Percentiles rank a stretch among this genome's conserved stretches.
Evolutionary conservation across 2,888 invertebrate species (phyloP).

Genomic region (Eupithecia insigniata): DNA sequence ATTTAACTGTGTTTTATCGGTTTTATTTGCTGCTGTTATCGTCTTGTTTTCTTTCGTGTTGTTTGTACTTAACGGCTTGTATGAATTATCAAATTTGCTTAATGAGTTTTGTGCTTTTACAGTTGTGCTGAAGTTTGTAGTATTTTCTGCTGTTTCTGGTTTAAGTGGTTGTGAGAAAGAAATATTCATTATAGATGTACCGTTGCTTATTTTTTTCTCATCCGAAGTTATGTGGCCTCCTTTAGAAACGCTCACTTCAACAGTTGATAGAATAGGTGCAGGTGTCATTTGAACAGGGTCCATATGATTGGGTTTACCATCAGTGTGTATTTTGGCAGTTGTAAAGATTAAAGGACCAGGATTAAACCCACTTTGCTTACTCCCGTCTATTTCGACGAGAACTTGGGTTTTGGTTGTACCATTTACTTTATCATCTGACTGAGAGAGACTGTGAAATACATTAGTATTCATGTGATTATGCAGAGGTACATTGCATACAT

Average conservation of each 20-base stretch:
- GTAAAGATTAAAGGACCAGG: constrained; percentile 75
- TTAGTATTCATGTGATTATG: constrained; percentile 74
- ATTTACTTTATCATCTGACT: constrained; percentile 47
- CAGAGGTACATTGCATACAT: constrained; percentile 42
- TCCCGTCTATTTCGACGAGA: constrained; percentile 68
- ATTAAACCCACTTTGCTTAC: constrained; percentile 56
- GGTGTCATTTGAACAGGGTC: constrained; percentile 73
- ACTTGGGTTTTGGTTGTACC: constrained; percentile 62
- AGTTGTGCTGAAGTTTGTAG: constrained; percentile 11
- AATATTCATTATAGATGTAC: constrained; percentile 45
- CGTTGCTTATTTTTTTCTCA: constrained; percentile 44
- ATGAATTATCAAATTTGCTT: constrained; percentile 6
- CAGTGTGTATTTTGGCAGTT: constrained; percentile 78
- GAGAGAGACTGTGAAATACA: constrained; percentile 58
- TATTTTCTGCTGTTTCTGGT: constrained; percentile 30
- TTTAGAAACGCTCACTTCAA: constrained; percentile 64
- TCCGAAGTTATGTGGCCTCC: constrained; percentile 43
- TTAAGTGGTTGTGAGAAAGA: constrained; percentile 29
- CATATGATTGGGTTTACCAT: constrained; percentile 67
- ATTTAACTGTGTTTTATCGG: constrained; percentile 17
- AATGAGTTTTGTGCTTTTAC: constrained; percentile 20
- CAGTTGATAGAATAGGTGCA: constrained; percentile 72
- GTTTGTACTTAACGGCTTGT: not conserved
- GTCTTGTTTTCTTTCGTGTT: not conserved
- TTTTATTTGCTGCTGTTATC: constrained; percentile 12